A percentile compares a stretch with the other conserved stretches of the same genome.
Conservation (phyloP, 2,888 invertebrate genomes). For the Acrobasis consociella region DNA sequence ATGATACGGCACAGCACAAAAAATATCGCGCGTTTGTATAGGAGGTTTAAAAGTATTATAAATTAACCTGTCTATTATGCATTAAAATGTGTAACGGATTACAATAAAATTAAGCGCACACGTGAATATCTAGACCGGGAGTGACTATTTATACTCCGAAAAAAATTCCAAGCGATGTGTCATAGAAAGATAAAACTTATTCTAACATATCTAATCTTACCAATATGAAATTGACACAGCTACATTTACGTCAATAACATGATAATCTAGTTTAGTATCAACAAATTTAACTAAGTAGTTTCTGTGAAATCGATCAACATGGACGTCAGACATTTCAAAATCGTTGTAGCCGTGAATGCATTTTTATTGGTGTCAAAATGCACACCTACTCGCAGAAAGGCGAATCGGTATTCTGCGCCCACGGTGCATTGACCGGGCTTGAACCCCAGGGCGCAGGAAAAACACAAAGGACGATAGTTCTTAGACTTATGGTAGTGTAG, state of each 20-base stretch:
- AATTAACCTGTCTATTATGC: too few relatives aligned
- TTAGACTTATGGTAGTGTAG: background rate
- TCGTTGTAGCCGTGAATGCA: slow-evolving; percentile 27
- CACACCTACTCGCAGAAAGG: slow-evolving; percentile 34
- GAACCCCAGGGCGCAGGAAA: slow-evolving; percentile 28
- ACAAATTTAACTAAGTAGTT: background rate
- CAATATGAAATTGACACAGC: too few relatives aligned
- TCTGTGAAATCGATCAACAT: slow-evolving; percentile 6
- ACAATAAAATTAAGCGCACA: too few relatives aligned
- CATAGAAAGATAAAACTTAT: too few relatives aligned
- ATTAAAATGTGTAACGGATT: too few relatives aligned
- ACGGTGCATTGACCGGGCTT: slow-evolving; percentile 48
- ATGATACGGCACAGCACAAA: background rate
- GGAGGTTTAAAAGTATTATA: too few relatives aligned
- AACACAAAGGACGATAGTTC: slow-evolving; percentile 14
- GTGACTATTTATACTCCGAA: too few relatives aligned
- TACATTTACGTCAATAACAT: background rate
- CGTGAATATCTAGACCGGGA: too few relatives aligned
- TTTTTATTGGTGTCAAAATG: slow-evolving; percentile 40
- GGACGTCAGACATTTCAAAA: slow-evolving; percentile 18
- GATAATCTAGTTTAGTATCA: slow-evolving; percentile 12
- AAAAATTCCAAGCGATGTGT: too few relatives aligned
- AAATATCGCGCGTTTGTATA: too few relatives aligned
- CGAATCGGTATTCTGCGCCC: slow-evolving; percentile 35
- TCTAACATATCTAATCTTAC: too few relatives aligned